Percentiles rank a stretch among this genome's conserved stretches.
These are phyloP conservation scores for Trissoscelio sp. DNA, from an alignment of 2,888 invertebrate genomes.

Conservation along the genomic window DNA sequence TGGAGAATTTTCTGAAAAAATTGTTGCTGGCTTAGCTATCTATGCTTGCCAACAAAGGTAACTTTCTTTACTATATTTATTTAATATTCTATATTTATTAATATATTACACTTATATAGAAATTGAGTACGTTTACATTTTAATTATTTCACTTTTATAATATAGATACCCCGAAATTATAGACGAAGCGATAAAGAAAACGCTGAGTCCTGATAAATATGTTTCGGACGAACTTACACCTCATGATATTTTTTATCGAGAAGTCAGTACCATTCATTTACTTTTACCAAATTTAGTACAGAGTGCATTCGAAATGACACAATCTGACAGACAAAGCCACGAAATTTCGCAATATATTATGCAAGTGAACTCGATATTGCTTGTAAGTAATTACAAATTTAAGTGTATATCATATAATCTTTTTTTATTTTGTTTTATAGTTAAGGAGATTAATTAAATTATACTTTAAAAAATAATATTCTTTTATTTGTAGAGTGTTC, in stretches of 20 bases:
- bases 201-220: slow-evolving; percentile 75
- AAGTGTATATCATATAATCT: too few relatives aligned
- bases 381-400: slow-evolving; percentile 75
- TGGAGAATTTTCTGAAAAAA: slow-evolving; percentile 91
- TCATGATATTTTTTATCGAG: slow-evolving; percentile 90
- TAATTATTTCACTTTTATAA: background rate
- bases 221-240: slow-evolving; percentile 85
- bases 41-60: slow-evolving; percentile 87
- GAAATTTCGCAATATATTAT: slow-evolving; percentile 84
- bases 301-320: slow-evolving; percentile 86
- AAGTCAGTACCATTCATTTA: slow-evolving; percentile 87
- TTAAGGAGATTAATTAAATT: too few relatives aligned
- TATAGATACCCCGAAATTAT: slow-evolving; percentile 77
- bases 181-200: slow-evolving; percentile 77
- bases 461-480: too few relatives aligned
- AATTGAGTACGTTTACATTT: too few relatives aligned
- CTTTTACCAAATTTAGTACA: slow-evolving; percentile 87
- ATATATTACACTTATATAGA: background rate
- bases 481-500: slow-evolving; percentile 84
- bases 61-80: background rate
- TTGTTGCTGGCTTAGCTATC: slow-evolving; percentile 89
- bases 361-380: slow-evolving; percentile 79
- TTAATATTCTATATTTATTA: slow-evolving; percentile 23
- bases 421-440: too few relatives aligned
- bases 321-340: slow-evolving; percentile 85